Conservation (phyloP, 2,888 invertebrate genomes). For the Lasioglossum figueresi region DNA sequence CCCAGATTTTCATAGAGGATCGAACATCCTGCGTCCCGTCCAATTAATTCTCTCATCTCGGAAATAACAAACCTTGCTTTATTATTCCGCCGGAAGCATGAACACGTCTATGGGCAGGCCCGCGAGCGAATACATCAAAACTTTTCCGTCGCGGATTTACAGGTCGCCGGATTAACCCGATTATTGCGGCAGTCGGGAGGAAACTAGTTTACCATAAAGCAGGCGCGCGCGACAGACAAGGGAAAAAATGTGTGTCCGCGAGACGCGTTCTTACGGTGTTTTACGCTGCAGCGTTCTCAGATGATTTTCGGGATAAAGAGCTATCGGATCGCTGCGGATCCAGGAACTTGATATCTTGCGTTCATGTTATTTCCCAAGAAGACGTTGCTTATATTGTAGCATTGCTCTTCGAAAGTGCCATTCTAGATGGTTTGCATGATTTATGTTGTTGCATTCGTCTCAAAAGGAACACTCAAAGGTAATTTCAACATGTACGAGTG, state of each 20-base stretch:
- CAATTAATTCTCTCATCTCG: not conserved
- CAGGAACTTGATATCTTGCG: not conserved
- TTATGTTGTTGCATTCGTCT: too few species aligned
- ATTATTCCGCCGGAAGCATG: not conserved
- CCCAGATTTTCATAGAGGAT: not conserved
- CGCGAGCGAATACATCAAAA: slow-evolving; percentile 22
- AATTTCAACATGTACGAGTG: not conserved
- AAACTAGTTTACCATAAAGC: slow-evolving; percentile 34
- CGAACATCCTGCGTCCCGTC: not conserved
- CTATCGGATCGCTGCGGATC: not conserved
- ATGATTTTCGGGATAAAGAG: not conserved
- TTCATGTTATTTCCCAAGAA: not conserved
- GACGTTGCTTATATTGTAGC: not conserved
- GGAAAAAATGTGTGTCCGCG: slow-evolving; percentile 7
- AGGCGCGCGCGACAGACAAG: not conserved
- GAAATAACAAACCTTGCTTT: not conserved
- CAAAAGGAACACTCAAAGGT: not conserved
- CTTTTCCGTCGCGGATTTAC: slow-evolving; percentile 41
- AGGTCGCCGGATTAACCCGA: slow-evolving; percentile 69
- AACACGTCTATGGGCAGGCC: not conserved
- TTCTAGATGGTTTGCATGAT: not conserved
- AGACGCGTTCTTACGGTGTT: not conserved
- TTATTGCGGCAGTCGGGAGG: slow-evolving; percentile 68
- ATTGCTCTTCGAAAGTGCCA: not conserved
- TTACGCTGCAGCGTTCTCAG: not conserved